Percentiles rank a stretch among this genome's conserved stretches.
These are phyloP conservation scores for Hyla sarda DNA, from an alignment of 2,113 vertebrate species.

Conservation along the genomic window DNA sequence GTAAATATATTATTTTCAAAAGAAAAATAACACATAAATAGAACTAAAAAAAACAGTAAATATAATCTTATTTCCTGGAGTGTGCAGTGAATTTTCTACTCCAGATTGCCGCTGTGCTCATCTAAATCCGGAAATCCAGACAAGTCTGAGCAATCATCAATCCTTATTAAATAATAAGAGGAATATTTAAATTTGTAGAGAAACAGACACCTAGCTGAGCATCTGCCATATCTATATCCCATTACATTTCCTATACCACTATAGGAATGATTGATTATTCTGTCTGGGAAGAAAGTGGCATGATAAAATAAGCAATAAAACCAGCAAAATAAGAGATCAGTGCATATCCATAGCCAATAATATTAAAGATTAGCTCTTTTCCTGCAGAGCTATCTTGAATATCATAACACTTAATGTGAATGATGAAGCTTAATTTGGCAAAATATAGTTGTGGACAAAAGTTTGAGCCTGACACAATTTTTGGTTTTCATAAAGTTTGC, in stretches of 20 bases:
- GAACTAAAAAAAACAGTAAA: not conserved
- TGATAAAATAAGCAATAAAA: constrained; percentile 55
- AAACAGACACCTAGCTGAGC: constrained; percentile 35
- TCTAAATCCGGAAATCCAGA: constrained; percentile 27
- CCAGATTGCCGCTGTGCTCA: constrained; percentile 35
- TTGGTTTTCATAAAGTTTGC: no score
- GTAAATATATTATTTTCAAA: not conserved
- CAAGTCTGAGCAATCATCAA: constrained; percentile 48
- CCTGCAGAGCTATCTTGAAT: no score
- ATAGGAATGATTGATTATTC: constrained; percentile 54
- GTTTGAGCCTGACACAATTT: no score
- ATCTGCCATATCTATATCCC: constrained; percentile 29
- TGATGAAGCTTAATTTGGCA: not conserved
- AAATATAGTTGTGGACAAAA: no score
- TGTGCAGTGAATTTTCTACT: not conserved
- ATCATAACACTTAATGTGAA: not conserved
- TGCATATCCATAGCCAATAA: constrained; percentile 45
- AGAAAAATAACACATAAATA: not conserved
- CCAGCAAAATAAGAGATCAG: constrained; percentile 43
- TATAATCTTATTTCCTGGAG: not conserved
- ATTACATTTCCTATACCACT: constrained; percentile 40
- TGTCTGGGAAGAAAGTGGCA: constrained; percentile 36
- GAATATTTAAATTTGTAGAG: constrained; percentile 44
- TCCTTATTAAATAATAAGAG: constrained; percentile 51
- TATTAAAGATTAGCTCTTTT: constrained; percentile 15